These are phyloP conservation scores for Potamarius usumacintae DNA, from an alignment of 2,113 vertebrate species.

Conservation along the genomic window DNA sequence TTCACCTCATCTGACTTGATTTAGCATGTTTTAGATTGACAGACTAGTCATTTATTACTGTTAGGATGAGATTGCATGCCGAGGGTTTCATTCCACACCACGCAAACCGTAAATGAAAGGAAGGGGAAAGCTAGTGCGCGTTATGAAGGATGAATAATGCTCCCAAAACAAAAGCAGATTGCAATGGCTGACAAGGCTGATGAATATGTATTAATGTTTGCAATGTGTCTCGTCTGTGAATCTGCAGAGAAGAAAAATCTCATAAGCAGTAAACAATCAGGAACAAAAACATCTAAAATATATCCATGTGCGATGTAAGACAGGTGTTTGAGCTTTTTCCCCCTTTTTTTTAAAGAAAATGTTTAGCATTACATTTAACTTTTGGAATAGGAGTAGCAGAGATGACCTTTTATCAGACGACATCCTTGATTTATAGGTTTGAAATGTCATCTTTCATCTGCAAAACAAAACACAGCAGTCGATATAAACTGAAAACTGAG, in stretches of 20 bases:
- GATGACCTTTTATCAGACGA: background rate
- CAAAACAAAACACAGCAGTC: background rate
- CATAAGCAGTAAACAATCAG: slow-evolving; percentile 6
- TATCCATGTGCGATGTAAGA: too few species aligned
- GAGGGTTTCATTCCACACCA: background rate
- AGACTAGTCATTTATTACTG: slow-evolving; percentile 35
- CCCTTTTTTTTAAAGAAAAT: background rate
- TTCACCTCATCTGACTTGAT: slow-evolving; percentile 25
- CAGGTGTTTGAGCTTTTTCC: background rate
- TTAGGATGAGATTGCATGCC: slow-evolving; percentile 21
- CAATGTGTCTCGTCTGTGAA: slow-evolving; percentile 4
- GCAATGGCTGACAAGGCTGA: slow-evolving; percentile 10
- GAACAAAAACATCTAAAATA: background rate
- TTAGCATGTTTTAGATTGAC: slow-evolving; percentile 32
- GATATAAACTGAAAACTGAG: background rate
- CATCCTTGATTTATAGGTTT: background rate
- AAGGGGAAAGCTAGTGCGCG: background rate
- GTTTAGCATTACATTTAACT: background rate
- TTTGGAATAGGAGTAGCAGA: background rate
- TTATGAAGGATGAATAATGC: slow-evolving; percentile 26
- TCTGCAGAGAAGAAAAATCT: background rate
- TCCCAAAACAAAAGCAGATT: slow-evolving; percentile 21
- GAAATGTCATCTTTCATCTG: slow-evolving; percentile 5
- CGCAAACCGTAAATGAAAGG: slow-evolving; percentile 20
- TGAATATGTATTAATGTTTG: slow-evolving; percentile 32